Percentiles rank a stretch among this genome's conserved stretches.
Evolutionary conservation across 1,140 invertebrate genomes (phyloP).

Genomic region (Drosophila ercepeae): DNA sequence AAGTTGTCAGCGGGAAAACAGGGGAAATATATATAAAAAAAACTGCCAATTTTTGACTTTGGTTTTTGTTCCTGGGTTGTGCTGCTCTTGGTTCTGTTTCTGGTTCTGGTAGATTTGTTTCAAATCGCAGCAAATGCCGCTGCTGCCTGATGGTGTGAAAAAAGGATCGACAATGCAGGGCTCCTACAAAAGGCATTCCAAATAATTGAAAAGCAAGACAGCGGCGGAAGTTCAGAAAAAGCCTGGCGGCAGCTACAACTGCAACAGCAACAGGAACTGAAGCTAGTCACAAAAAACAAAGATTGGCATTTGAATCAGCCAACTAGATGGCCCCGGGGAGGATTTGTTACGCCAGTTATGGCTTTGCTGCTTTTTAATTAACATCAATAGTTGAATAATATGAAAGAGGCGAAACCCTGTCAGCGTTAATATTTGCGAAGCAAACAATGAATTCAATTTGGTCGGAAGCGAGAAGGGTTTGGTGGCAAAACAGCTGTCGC

Average conservation of each 20-base stretch:
- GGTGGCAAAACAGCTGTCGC: slow-evolving; percentile 11
- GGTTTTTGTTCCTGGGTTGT: slow-evolving; percentile 30
- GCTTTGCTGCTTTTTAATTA: slow-evolving; percentile 50
- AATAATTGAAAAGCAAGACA: slow-evolving; percentile 79
- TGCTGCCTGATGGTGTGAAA: slow-evolving; percentile 74
- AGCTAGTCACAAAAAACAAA: slow-evolving; percentile 24
- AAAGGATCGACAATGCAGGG: slow-evolving; percentile 46
- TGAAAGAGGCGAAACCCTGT: slow-evolving; percentile 4
- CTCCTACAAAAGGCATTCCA: slow-evolving; percentile 21
- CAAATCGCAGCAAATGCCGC: slow-evolving; percentile 65
- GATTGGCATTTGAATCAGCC: slow-evolving; percentile 22
- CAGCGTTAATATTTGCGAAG: slow-evolving; percentile 39
- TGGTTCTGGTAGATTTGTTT: slow-evolving; percentile 50
- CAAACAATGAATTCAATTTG: slow-evolving; percentile 32
- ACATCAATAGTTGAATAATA: slow-evolving; percentile 38
- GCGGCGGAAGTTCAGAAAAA: slow-evolving; percentile 64
- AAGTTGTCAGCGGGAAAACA: slow-evolving; percentile 38
- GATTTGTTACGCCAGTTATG: slow-evolving; percentile 38
- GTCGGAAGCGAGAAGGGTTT: slow-evolving; percentile 7
- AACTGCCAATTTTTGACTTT: slow-evolving; percentile 68
- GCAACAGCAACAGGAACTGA: slow-evolving; percentile 30
- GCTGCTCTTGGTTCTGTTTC: neutral
- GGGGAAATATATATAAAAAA: slow-evolving; percentile 38
- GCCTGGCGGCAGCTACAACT: slow-evolving; percentile 39
- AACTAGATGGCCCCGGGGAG: slow-evolving; percentile 1